Evolutionary conservation across 2,113 vertebrate genomes (phyloP).

Genomic region (Phasianus colchicus): DNA sequence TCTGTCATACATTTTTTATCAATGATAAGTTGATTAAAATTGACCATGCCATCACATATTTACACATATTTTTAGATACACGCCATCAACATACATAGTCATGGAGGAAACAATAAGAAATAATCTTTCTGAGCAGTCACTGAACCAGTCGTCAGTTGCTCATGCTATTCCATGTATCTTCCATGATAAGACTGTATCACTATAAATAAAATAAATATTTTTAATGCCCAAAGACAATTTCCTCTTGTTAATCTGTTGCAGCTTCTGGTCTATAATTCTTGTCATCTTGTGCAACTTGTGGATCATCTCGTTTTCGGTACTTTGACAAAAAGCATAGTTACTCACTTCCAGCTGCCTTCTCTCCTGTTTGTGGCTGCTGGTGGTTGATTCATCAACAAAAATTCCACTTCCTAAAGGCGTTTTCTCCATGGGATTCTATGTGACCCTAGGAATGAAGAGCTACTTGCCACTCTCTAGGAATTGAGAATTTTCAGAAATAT

Average conservation of each 20-base stretch:
- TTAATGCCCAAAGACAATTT: background rate
- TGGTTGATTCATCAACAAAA: background rate
- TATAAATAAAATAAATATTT: background rate
- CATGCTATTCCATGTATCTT: background rate
- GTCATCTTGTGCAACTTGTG: background rate
- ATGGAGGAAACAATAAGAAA: background rate
- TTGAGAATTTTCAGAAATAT: background rate
- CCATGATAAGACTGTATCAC: background rate
- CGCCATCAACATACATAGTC: background rate
- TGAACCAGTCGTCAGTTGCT: background rate
- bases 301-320: background rate
- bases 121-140: background rate
- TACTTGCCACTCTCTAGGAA: background rate
- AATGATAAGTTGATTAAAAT: background rate
- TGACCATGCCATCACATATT: background rate
- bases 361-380: background rate
- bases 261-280: background rate
- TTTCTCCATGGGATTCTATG: background rate
- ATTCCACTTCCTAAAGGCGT: background rate
- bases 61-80: background rate
- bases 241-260: background rate
- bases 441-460: background rate
- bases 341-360: background rate
- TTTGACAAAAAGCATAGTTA: background rate
- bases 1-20: background rate